Percentiles rank a stretch among this genome's conserved stretches.
phyloP scores from a whole-genome alignment of 2,888 invertebrate genomes.

The Xestoiulus laeticollis region DNA sequence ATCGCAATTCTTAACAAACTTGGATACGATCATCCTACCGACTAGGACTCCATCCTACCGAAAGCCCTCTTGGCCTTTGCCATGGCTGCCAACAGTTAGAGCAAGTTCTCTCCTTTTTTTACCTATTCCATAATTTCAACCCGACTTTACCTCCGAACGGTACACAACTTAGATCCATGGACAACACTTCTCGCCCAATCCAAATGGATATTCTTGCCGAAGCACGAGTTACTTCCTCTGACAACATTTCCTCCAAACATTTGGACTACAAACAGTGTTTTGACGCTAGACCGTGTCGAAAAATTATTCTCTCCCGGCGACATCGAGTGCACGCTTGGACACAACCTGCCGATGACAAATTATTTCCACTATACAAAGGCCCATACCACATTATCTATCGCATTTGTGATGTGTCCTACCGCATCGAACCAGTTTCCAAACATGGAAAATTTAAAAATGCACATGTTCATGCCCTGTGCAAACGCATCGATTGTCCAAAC shows the following conservation, averaged over 20 bases:
- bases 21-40: not conserved
- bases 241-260: too few species aligned
- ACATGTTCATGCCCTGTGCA: not conserved
- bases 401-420: not conserved
- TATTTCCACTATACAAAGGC: too few species aligned
- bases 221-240: too few species aligned
- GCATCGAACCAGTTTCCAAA: not conserved
- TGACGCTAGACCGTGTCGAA: too few species aligned
- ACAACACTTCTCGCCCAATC: too few species aligned
- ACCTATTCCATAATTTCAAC: not conserved
- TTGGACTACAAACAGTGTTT: too few species aligned
- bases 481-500: not conserved
- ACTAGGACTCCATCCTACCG: not conserved
- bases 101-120: not conserved
- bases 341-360: too few species aligned
- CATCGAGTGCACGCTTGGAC: too few species aligned
- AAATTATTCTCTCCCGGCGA: too few species aligned
- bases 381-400: not conserved
- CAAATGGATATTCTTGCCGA: too few species aligned
- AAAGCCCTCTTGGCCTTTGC: not conserved
- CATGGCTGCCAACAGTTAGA: not conserved
- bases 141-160: too few species aligned
- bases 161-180: too few species aligned
- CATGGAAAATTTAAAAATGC: not conserved
- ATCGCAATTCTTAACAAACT: not conserved